Evolutionary conservation across 2,888 invertebrate species (phyloP), one percentile per base, ranked within the genome.

Genomic region (Drosophila tripunctata): DNA sequence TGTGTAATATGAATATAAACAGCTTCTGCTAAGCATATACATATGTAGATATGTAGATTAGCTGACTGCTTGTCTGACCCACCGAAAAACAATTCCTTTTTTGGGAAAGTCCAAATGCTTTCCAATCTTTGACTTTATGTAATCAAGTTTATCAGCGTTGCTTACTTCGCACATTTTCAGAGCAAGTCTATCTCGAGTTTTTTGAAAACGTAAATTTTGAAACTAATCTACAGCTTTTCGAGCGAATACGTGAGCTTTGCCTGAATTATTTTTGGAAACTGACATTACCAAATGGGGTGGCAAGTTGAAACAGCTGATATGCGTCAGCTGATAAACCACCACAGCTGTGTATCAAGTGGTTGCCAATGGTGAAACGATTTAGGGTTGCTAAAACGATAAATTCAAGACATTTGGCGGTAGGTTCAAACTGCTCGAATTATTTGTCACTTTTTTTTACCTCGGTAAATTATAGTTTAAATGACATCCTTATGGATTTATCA

Each of bases 71-170:
- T 36, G n/a, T 55, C 15, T 38, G 10, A 60, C 65, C 90, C 92
- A 98, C 98, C 95, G 94, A 91, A 97, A 98, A 54, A 95, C 76
- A 65, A 98, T 94, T 51, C 97, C 98, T 65, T 94, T 93, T 90
- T 96, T 96, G 0, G 98, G 98, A 91, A 98, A 98, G 92, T 98
- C 95, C 0, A 94, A 94, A 90, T 94, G 96, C 71, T 93, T 93
- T 75, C 92, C 93, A 44, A 97, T 93, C 87, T 94, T 93, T 27
- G 93, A 92, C 86, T 94, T 94, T 0, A 97, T 89, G 68, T 94
- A 91, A 65, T 92, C 90, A 31, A 95, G 77, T 92, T 94, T 78
- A 35, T 87, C 72, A 19, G 58, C 58, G 38, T 55, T 51, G 45
- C 51, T 87, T 50, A 72, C 33, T 62, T 70, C 47, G 17, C 52